Base-by-base conservation (phyloP, 2,888 invertebrate species). In the Mythimna ferrago region DNA sequence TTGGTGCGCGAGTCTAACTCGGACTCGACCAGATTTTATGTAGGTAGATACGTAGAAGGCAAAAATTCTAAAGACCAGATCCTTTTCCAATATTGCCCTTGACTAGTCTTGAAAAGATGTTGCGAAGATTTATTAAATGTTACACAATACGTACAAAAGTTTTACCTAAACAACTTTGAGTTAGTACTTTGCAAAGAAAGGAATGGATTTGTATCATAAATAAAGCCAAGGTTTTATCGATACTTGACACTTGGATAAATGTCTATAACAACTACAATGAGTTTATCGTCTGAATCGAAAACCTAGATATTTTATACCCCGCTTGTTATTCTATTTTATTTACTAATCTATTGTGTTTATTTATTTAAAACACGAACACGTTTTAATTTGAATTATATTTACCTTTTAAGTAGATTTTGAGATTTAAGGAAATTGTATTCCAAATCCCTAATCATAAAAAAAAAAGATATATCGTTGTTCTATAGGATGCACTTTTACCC, bases 91-190 rank as follows among this genome's bases (percentile, higher is more conserved):
- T 54, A 38, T 11, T 41, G 2, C 6, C 19, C 26, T 77, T 21
- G 48, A 51, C 6, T 38, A 62, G 48, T 41, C 38, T 6, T 78
- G 32, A 32, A 57, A 77, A 56, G 21, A 53, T 70, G 21, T 51
- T 56, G 51, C 9, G 6, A 67, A 53, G n/a, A 78, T 69, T 70
- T 69, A 75, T 62, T 32, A 69, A 41, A 56, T 62, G 32, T 67
- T 35, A 32, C 48, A 62, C 32, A 70, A 57, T 60, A 54, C 19
- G 11, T 44, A 26, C n/a, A 35, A n/a, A 51, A 70, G 54, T 57
- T 78, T 57, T 61, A n/a, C 7, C 9, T 11, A 56, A 32, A n/a
- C 19, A 48, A 51, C 14, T 68, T 14, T 21, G 66, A 66, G 56
- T 75, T 48, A 48, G 16, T 41, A 7, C 57, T 58, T 57, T 21